phyloP scores from a whole-genome alignment of 2,797 vertebrate species.

The Sebastes vulpes region DNA sequence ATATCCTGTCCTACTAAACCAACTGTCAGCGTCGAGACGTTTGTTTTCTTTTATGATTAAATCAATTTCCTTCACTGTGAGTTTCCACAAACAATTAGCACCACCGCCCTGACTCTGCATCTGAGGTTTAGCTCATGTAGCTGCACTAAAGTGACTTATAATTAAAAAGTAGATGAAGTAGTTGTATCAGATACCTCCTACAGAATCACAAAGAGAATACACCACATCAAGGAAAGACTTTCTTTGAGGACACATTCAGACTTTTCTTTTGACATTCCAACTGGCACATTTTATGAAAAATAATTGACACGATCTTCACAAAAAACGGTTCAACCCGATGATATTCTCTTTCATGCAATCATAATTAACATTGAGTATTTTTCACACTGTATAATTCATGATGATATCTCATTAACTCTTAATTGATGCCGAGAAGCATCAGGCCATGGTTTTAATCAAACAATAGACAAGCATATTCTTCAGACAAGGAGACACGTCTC shows the following conservation, averaged over 20 bases:
- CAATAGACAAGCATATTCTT: conserved; percentile 30
- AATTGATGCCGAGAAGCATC: conserved; percentile 42
- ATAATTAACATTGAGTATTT: conserved; percentile 47
- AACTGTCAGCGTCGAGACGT: conserved; percentile 54
- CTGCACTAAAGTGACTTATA: conserved; percentile 22
- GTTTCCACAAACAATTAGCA: conserved; percentile 73
- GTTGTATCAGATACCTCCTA: not conserved
- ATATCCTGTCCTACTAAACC: conserved; percentile 66
- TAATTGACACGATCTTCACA: conserved; percentile 10
- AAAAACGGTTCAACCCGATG: conserved; percentile 12
- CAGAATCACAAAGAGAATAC: conserved; percentile 7
- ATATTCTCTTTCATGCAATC: conserved; percentile 31
- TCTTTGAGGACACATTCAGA: conserved; percentile 4
- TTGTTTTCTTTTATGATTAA: conserved; percentile 70
- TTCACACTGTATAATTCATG: conserved; percentile 43
- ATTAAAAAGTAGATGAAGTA: conserved; percentile 36
- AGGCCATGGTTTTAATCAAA: conserved; percentile 44
- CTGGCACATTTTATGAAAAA: conserved; percentile 16
- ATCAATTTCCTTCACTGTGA: conserved; percentile 59
- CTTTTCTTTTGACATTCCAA: conserved; percentile 30
- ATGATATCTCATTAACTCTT: conserved; percentile 44
- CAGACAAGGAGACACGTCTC: conserved; percentile 18
- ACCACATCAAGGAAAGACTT: not conserved
- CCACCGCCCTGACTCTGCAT: not conserved
- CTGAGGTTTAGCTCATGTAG: conserved; percentile 17